Conservation (phyloP, 2,888 invertebrate genomes). For the Junonia oenone region DNA sequence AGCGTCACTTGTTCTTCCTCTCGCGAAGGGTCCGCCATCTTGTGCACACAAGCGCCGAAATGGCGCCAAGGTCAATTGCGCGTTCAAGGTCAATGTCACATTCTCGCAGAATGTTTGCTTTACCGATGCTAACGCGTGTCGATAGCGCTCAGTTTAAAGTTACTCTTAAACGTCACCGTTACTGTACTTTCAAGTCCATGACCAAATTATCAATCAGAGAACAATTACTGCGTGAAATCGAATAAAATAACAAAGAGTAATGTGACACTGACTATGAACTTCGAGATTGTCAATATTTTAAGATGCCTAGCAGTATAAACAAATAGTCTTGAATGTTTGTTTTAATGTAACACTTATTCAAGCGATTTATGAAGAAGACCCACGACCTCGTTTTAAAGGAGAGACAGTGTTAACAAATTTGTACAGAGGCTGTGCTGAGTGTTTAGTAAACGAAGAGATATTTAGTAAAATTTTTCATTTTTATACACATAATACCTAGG, state of each 20-base stretch:
- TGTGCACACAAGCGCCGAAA: constrained; percentile 81
- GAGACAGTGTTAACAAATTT: constrained; percentile 45
- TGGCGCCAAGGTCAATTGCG: constrained; percentile 80
- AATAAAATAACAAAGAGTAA: constrained; percentile 28
- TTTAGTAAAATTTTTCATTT: constrained; percentile 12
- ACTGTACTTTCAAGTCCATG: not conserved
- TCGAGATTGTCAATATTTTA: constrained; percentile 3
- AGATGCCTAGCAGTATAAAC: constrained; percentile 9
- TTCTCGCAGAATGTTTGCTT: constrained; percentile 28
- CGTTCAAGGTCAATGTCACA: constrained; percentile 85
- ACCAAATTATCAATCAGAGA: not conserved
- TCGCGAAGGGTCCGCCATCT: constrained; percentile 98
- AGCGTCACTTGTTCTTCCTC: constrained; percentile 98
- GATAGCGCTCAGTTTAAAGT: not conserved
- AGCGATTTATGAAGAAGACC: constrained; percentile 47
- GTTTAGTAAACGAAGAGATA: constrained; percentile 34
- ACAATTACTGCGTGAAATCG: constrained; percentile 21
- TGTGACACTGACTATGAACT: constrained; percentile 59
- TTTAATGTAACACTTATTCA: constrained; percentile 16
- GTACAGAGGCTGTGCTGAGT: constrained; percentile 31
- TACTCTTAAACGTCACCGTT: not conserved
- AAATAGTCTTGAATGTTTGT: constrained; percentile 4
- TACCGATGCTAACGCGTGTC: not conserved
- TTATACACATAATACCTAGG: constrained; percentile 6
- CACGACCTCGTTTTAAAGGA: constrained; percentile 50